Evolutionary conservation across 2,888 invertebrate species (phyloP), one percentile per base, ranked within the genome.

Genomic region (Cristatella mucedo): DNA sequence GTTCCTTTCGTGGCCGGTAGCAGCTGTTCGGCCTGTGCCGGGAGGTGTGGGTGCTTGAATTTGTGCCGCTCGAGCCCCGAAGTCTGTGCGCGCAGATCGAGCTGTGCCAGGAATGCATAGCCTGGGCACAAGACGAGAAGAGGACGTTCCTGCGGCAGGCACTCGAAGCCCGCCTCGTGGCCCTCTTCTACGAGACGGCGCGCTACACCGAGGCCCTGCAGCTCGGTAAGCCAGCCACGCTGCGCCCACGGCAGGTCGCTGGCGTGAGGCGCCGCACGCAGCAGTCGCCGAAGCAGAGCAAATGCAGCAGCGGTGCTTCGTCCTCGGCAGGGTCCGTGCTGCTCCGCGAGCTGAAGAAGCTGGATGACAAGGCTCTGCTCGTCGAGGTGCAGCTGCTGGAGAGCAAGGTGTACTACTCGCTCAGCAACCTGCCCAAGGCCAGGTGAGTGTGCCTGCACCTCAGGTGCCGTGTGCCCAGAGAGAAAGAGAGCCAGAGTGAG

Each of bases 41-140:
- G n/a, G n/a, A n/a, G n/a, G n/a, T n/a, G n/a, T n/a, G n/a, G n/a
- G n/a, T n/a, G n/a, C n/a, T n/a, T n/a, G n/a, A n/a, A n/a, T n/a
- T n/a, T n/a, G n/a, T n/a, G n/a, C n/a, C n/a, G n/a, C n/a, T n/a
- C n/a, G n/a, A n/a, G n/a, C n/a, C n/a, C n/a, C n/a, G n/a, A n/a
- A n/a, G n/a, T n/a, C n/a, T n/a, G n/a, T n/a, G n/a, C n/a, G n/a
- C 49, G 21, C 45, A 71, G 71, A 67, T 71, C 42, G 65, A 69
- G 18, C 52, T 73, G 32, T 72, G 72, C 46, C 57, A 69, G 71
- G 95, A 99, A 70, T 95, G 93, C 70, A 99, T 99, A 70, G 86
- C 91, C 70, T 97, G 97, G 97, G 91, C 97, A 21, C 89, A 89
- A 65, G 83, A 86, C 59, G 95, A 99, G 66, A 81, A 89, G 50